Conservation (phyloP, 2,113 vertebrate genomes). For the Mormoops blainvillei region DNA sequence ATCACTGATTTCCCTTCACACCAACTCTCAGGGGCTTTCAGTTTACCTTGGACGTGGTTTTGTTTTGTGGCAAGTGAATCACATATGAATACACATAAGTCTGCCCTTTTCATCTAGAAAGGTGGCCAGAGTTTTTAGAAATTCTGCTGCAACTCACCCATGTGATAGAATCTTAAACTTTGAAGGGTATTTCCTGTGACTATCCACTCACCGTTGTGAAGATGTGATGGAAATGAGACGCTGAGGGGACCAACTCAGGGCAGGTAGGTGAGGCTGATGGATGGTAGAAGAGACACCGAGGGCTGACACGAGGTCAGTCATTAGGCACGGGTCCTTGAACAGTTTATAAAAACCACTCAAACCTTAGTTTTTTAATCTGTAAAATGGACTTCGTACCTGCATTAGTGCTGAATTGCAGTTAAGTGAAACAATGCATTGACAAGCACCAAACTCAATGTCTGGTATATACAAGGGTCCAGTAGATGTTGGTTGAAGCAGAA, state of each 20-base stretch:
- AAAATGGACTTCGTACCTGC: not conserved
- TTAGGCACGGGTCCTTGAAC: not conserved
- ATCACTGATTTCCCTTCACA: not conserved
- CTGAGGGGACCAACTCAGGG: not conserved
- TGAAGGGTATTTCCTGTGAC: not conserved
- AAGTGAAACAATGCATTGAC: not conserved
- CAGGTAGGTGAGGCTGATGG: not conserved
- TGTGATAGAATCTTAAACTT: not conserved
- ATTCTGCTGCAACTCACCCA: not conserved
- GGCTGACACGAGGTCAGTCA: not conserved
- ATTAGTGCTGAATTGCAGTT: not conserved
- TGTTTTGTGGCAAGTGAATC: not conserved
- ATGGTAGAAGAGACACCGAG: not conserved
- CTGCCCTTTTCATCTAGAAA: slow-evolving; percentile 12
- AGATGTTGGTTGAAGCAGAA: not conserved
- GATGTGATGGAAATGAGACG: not conserved
- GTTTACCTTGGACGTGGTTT: not conserved
- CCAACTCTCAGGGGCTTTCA: not conserved
- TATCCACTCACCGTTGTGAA: not conserved
- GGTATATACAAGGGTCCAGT: no score
- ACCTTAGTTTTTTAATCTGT: not conserved
- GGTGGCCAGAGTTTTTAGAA: not conserved
- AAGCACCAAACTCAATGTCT: not conserved
- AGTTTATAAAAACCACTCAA: not conserved
- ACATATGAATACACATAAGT: not conserved